phyloP scores from a whole-genome alignment of 2,797 vertebrate genomes.

The Orestias chungarensis region DNA sequence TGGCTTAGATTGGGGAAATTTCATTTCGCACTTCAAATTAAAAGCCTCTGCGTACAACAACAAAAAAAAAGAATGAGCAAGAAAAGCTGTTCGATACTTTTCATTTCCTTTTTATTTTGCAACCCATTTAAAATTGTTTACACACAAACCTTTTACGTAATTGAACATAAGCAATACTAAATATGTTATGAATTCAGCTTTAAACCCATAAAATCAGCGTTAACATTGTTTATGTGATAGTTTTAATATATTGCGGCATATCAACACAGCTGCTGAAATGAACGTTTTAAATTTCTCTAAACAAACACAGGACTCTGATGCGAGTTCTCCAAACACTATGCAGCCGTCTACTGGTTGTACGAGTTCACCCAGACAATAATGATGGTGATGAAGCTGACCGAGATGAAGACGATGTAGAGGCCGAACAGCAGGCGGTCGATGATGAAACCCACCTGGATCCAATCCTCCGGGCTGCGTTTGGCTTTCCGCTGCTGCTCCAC shows the following conservation, averaged over 20 bases:
- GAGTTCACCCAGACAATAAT: constrained; percentile 69
- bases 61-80: neutral
- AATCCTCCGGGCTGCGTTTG: constrained; percentile 62
- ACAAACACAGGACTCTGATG: neutral
- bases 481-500: constrained; percentile 60
- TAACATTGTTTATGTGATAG: neutral
- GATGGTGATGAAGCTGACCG: constrained; percentile 77
- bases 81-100: constrained; percentile 34
- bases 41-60: neutral
- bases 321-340: no score
- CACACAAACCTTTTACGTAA: constrained; percentile 9
- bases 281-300: neutral
- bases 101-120: constrained; percentile 52
- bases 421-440: constrained; percentile 79
- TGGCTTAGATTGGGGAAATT: no score
- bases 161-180: neutral
- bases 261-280: constrained; percentile 7
- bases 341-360: constrained; percentile 37
- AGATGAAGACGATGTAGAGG: constrained; percentile 77
- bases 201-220: constrained; percentile 11
- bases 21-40: neutral
- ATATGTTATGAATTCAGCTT: neutral
- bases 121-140: constrained; percentile 31
- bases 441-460: constrained; percentile 77
- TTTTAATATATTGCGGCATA: neutral